Conservation (phyloP, 1,140 invertebrate genomes). For the Camponotus pennsylvanicus region DNA sequence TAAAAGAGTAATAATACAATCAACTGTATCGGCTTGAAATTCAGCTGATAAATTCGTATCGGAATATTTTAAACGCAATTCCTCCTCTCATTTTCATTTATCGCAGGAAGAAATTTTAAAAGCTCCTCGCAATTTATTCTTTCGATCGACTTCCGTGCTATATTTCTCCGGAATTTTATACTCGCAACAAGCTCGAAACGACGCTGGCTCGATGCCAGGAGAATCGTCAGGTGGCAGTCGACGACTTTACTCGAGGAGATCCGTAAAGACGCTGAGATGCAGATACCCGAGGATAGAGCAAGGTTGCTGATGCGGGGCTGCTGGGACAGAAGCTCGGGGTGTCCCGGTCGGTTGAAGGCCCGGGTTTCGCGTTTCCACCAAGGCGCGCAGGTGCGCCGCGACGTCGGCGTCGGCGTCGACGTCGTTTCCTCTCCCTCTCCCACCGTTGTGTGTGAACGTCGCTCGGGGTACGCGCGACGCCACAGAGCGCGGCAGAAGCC, state of each 20-base stretch:
- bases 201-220: conserved; percentile 39
- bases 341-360: conserved; percentile 59
- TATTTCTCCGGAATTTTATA: background rate
- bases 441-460: conserved; percentile 7
- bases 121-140: background rate
- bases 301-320: conserved; percentile 15
- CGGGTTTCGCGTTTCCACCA: conserved; percentile 56
- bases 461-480: conserved; percentile 65
- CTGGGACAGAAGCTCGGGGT: conserved; percentile 65
- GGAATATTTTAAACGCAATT: background rate
- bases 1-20: too few species aligned
- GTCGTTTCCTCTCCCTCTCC: conserved; percentile 50
- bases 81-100: background rate
- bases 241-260: conserved; percentile 14
- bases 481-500: conserved; percentile 78
- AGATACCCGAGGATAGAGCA: conserved; percentile 20
- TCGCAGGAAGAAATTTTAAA: background rate
- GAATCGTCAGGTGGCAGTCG: conserved; percentile 61
- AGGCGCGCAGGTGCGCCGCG: conserved; percentile 74
- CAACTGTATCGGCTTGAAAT: background rate
- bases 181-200: conserved; percentile 16
- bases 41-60: background rate
- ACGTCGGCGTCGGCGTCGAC: conserved; percentile 66
- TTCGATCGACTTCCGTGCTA: background rate
- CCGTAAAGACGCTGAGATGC: conserved; percentile 27